Base-by-base conservation (phyloP, 2,113 vertebrate genomes). In the Ailuropoda melanoleuca region DNA sequence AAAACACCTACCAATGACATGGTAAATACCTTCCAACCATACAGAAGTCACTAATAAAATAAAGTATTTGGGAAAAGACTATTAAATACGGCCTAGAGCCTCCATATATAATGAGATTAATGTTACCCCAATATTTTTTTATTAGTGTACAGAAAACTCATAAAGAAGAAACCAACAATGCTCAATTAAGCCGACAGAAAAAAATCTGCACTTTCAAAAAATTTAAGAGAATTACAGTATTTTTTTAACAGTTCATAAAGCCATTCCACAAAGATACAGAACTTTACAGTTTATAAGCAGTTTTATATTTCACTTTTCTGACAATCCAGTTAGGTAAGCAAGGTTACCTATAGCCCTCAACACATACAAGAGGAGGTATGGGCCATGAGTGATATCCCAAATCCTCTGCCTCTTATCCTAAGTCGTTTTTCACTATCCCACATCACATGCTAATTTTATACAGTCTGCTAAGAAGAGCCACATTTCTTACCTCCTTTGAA, bases 101-200 rank as follows among this genome's bases (percentile, higher is more conserved):
- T 81, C 43, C 50, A 91, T 19, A 78, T 43, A 29, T 26, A 50
- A 34, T 62, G 64, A 92, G 34, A 96, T 83, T 92, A 96, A 53
- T 53, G 60, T 72, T 84, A 48, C 21, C 39, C 37, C 19, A 83
- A 21, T 55, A 93, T 62, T 87, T 95, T 95, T 50, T 81, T 93
- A 88, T 64, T 89, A 64, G 39, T 37, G 58, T 14, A 77, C 17
- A 93, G 64, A 97, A 96, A 97, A 96, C 29, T 74, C 17, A 66
- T 37, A 62, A 89, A 55, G 72, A 90, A 58, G 72, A 93, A 96
- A 88, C 53, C 39, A 92, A 74, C 60, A 93, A 92, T 21, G 37
- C 92, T 60, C 56, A 77, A 83, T 39, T 56, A 66, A 81, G n/a
- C 58, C 29, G 78, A 94, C 7, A n/a, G 18, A 64, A 74, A 81